Percentiles rank a stretch among this genome's conserved stretches.
These are phyloP conservation scores for Myzus persicae DNA, from an alignment of 1,140 invertebrate genomes.

Conservation along the genomic window DNA sequence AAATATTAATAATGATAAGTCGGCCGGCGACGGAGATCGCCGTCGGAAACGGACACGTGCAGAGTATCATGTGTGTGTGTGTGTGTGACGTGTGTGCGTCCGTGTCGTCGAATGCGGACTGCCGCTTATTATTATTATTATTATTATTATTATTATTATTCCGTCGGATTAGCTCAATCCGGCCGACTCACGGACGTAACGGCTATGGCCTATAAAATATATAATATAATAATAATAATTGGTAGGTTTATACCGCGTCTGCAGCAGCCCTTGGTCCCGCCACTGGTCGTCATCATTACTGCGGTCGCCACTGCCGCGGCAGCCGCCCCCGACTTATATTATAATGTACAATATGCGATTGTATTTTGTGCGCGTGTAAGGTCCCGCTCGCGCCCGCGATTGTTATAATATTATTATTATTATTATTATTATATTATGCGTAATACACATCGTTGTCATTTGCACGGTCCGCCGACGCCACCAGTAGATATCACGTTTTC, in stretches of 20 bases:
- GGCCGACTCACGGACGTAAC: constrained; percentile 33
- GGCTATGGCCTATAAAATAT: not conserved
- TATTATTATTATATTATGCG: too few relatives aligned
- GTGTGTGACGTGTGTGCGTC: not conserved
- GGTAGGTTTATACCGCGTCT: not conserved
- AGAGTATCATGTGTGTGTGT: not conserved
- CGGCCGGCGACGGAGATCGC: not conserved
- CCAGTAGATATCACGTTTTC: not conserved
- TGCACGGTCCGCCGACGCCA: not conserved
- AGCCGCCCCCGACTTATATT: not conserved
- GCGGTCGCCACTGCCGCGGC: not conserved
- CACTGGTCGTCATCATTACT: not conserved
- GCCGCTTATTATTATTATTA: constrained; percentile 29
- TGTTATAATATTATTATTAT: not conserved
- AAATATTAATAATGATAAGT: not conserved
- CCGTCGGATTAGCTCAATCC: constrained; percentile 45
- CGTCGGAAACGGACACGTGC: constrained; percentile 7
- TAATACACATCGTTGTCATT: not conserved
- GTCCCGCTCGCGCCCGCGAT: not conserved
- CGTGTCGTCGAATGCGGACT: constrained; percentile 20
- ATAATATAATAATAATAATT: too few relatives aligned
- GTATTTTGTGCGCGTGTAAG: not conserved
- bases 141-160: not conserved
- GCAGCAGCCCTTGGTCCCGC: not conserved
- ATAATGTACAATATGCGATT: not conserved